Conservation (phyloP, 2,113 vertebrate genomes). For the Rhegmatorhina hoffmannsi region DNA sequence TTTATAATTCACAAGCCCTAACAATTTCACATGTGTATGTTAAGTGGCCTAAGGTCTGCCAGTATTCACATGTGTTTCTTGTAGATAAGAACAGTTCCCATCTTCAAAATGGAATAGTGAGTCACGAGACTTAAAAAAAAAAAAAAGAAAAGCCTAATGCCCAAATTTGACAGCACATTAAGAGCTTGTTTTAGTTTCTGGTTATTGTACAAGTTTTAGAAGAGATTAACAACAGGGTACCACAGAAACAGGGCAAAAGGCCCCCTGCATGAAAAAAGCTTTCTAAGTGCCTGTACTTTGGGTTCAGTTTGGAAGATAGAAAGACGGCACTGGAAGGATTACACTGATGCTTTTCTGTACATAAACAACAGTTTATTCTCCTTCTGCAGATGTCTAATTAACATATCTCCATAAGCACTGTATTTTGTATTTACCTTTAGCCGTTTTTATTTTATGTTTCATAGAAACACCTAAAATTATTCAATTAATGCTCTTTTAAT, state of each 20-base stretch:
- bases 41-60: not conserved
- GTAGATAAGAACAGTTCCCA: conserved; percentile 36
- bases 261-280: rapidly evolving
- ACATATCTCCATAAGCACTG: not conserved
- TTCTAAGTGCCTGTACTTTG: not conserved
- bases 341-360: not conserved
- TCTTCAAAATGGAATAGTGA: not conserved
- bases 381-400: not conserved
- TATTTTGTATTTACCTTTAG: not conserved
- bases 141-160: not conserved
- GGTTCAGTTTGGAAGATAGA: not conserved
- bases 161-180: not conserved
- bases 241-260: not conserved
- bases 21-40: not conserved
- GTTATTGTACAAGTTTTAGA: not conserved
- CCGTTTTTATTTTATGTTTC: not conserved
- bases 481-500: not conserved
- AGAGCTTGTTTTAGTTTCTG: not conserved
- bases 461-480: not conserved
- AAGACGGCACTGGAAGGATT: not conserved
- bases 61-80: conserved; percentile 7
- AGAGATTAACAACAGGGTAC: not conserved
- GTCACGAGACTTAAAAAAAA: not conserved
- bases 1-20: not conserved
- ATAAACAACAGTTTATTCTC: conserved; percentile 1